Evolutionary conservation across 2,113 vertebrate species (phyloP), one percentile per base, ranked within the genome.

Genomic region (Aspidoscelis tigris): DNA sequence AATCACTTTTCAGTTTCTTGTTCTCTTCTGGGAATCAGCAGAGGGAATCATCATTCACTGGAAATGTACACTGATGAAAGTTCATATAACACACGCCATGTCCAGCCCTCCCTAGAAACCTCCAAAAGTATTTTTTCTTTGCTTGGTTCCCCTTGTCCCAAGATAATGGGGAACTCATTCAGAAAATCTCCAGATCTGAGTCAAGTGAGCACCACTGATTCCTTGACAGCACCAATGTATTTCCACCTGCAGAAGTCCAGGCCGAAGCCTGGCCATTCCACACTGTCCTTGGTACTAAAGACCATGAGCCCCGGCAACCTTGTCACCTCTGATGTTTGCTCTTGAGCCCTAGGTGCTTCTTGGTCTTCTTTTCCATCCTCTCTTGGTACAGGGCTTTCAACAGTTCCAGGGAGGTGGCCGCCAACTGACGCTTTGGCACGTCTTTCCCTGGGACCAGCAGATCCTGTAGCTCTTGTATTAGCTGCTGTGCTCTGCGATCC

Each of bases 301-400:
- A 69, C 74, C n/a, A 20, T 7, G 14, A 18, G 2, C 1, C 18
- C 43, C 53, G 18, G 44, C 1, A 7, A 58, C 33, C 71, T 21
- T 18, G 69, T 39, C 61, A 87, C 44, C 75, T 33, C 18, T 61
- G 68, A 55, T 76, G 80, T 44, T 74, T 66, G 80, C 0, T 77
- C 69, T 33, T 76, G 2, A n/a, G 18, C 43, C 12, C 1, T 50
- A 12, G 84, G 76, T 24, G 53, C 70, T 21, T 58, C 21, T 8
- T 70, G 33, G 41, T 10, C 41, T 26, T 0, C 66, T 21, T 39
- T 50, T 83, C 43, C 6, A 81, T 75, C 0, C 2, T 79, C 4
- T 41, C 80, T 0, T 89, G 84, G 80, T 90, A 93, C 44, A 93
- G 86, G 26, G 88, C 89, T n/a, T 3, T 2, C 75, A 91, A 70